Base-by-base conservation (phyloP, 1,140 invertebrate species). In the Hyphantria cunea region DNA sequence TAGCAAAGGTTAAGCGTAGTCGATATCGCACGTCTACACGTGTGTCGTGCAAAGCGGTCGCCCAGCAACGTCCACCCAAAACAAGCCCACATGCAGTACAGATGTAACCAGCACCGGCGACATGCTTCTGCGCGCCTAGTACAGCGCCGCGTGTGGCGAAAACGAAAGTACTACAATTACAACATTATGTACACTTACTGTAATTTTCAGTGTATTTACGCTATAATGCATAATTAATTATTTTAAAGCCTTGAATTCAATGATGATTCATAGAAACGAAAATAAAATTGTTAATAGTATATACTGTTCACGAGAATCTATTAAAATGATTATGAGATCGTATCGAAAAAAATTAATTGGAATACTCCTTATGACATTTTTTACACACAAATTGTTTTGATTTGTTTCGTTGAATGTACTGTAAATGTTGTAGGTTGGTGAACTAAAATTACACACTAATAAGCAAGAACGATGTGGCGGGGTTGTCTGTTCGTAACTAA, bases 81-180 rank as follows among this genome's bases (percentile, higher is more conserved):
- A 55, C 13, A 42, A 17, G 54, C 54, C 7, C 41, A 56, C 32
- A 47, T 56, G 54, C 54, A 32, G 42, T 56, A 56, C 44, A 56
- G 15, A 9, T 47, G 42, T 44, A 12, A 8, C 34, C 3, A 10
- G 12, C 15, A 34, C 44, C 51, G 9, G 9, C 39, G 41, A 41
- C 17, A 12, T 12, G 15, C 3, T 31, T 15, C 14, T 56, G 14
- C 11, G 13, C 12, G 32, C 41, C 59, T 53, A 49, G 55, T 49
- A 47, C 33, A 25, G 15, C 49, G 41, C 34, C 59, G 64, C 48
- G 61, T 53, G 60, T 53, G 61, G 61, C 52, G 64, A 65, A 71
- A 71, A 64, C 61, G 69, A 71, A 71, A 71, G 69, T 54, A 56
- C 41, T 44, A n/a, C 11, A 39, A 39, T 44, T 44, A 13, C 41